Percentiles rank a stretch among this genome's conserved stretches.
Evolutionary conservation across 1,140 invertebrate genomes (phyloP).

Genomic region (Zaprionus lachaisei): DNA sequence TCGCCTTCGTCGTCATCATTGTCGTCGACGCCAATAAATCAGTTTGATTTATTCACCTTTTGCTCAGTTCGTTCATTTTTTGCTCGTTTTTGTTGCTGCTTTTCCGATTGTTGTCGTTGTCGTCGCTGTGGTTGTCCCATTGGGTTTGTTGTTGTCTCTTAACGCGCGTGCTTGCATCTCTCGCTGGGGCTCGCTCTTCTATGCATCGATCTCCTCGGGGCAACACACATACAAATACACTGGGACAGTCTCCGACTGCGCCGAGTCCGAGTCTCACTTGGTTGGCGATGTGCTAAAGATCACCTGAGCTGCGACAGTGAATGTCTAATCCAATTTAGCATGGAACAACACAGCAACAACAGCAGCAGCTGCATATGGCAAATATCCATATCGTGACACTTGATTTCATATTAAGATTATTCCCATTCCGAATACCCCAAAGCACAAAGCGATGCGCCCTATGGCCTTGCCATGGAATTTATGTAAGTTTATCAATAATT

Average conservation of each 20-base stretch:
- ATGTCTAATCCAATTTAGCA: slow-evolving; percentile 62
- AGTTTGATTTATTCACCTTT: slow-evolving; percentile 79
- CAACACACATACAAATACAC: not conserved
- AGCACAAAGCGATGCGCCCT: not conserved
- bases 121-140: slow-evolving; percentile 37
- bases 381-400: slow-evolving; percentile 77
- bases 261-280: slow-evolving; percentile 2
- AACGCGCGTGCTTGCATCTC: slow-evolving; percentile 66
- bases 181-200: slow-evolving; percentile 39
- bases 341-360: slow-evolving; percentile 22
- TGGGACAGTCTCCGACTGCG: not conserved
- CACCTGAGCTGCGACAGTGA: slow-evolving; percentile 44
- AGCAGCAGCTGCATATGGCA: slow-evolving; percentile 49
- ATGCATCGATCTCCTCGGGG: slow-evolving; percentile 35
- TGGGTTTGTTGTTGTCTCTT: slow-evolving; percentile 60
- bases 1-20: slow-evolving; percentile 53
- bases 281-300: slow-evolving; percentile 48
- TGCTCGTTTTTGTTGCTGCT: slow-evolving; percentile 18
- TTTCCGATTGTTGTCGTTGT: slow-evolving; percentile 67
- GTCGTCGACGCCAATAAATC: slow-evolving; percentile 74
- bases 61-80: slow-evolving; percentile 24
- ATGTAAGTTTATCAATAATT: slow-evolving; percentile 64
- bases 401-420: slow-evolving; percentile 78
- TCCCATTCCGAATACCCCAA: slow-evolving; percentile 20
- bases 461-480: slow-evolving; percentile 18